phyloP scores from a whole-genome alignment of 2,888 invertebrate species.

The Rotaria sp. region DNA sequence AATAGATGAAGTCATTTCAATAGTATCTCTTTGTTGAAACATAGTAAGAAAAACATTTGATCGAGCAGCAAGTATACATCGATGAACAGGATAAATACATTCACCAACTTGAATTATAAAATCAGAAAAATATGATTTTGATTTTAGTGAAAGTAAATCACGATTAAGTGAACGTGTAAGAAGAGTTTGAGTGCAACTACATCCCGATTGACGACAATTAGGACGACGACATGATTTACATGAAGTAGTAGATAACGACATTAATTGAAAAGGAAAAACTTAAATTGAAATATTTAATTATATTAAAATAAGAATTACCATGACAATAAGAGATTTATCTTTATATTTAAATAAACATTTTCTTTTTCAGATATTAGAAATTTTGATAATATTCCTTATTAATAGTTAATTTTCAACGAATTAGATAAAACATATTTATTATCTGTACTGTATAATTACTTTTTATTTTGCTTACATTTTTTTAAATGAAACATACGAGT shows the following conservation, averaged over 20 bases:
- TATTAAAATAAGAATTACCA: background rate
- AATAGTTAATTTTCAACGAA: too few relatives aligned
- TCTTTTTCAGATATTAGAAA: background rate
- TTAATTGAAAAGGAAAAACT: background rate
- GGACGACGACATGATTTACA: slow-evolving; percentile 3
- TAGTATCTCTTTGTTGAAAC: background rate
- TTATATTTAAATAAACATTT: background rate
- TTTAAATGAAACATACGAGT: too few relatives aligned
- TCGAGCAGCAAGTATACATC: slow-evolving; percentile 1
- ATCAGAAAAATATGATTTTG: background rate
- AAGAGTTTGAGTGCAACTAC: background rate
- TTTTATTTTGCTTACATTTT: too few relatives aligned
- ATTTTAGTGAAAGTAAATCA: background rate
- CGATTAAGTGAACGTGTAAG: background rate
- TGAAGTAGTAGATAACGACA: background rate
- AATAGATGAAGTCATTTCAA: background rate
- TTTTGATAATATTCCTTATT: too few relatives aligned
- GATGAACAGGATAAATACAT: slow-evolving; percentile 1
- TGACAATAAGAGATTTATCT: background rate
- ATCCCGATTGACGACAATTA: background rate
- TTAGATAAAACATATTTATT: too few relatives aligned
- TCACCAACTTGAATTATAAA: background rate
- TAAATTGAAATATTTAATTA: background rate
- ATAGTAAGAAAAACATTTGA: background rate
- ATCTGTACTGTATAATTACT: too few relatives aligned